phyloP scores from a whole-genome alignment of 1,140 invertebrate genomes.

The Tigriopus japonicus region DNA sequence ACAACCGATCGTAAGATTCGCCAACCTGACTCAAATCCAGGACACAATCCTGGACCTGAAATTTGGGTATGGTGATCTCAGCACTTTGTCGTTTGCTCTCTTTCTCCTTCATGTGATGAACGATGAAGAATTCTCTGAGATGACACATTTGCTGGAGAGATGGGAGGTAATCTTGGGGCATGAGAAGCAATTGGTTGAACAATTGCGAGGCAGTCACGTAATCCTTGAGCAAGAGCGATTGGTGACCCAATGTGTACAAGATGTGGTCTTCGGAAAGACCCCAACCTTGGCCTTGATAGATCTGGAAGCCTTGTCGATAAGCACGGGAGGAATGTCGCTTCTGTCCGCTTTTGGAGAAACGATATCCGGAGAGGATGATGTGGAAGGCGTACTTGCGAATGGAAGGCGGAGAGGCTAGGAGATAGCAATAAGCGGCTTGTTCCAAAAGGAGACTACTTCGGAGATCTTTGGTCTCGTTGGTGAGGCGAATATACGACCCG shows the following conservation, averaged over 20 bases:
- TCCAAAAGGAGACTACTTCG: constrained; percentile 49
- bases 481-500: constrained; percentile 79
- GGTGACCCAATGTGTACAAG: constrained; percentile 72
- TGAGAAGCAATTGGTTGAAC: constrained; percentile 54
- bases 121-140: constrained; percentile 67
- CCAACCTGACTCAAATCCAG: background rate
- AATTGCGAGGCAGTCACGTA: constrained; percentile 50
- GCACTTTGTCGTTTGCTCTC: background rate
- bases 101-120: constrained; percentile 23
- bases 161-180: constrained; percentile 47
- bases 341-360: constrained; percentile 72
- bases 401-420: constrained; percentile 49
- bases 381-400: constrained; percentile 92
- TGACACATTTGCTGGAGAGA: constrained; percentile 60
- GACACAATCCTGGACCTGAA: background rate
- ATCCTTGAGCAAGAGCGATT: constrained; percentile 57
- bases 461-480: constrained; percentile 45
- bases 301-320: constrained; percentile 71
- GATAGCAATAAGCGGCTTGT: constrained; percentile 83
- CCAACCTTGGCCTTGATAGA: constrained; percentile 64
- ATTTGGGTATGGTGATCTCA: constrained; percentile 10
- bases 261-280: constrained; percentile 83
- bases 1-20: background rate
- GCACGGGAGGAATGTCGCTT: constrained; percentile 70
- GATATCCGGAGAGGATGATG: constrained; percentile 79